Percentiles rank a stretch among this genome's conserved stretches.
These are phyloP conservation scores for Erannis defoliaria DNA, from an alignment of 2,888 invertebrate species.

Conservation along the genomic window DNA sequence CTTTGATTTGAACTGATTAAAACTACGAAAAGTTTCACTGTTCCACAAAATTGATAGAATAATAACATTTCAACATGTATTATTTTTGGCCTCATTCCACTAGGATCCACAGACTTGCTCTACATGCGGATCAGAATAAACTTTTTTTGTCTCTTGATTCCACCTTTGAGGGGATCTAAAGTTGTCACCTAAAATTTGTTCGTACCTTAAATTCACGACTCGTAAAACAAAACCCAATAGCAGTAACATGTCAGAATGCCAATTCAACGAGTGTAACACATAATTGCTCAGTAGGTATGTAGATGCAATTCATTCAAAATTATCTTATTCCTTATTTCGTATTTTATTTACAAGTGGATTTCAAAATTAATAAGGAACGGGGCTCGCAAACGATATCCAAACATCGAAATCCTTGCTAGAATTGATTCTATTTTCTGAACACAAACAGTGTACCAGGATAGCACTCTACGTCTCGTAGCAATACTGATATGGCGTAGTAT, in stretches of 20 bases:
- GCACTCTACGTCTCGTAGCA: not conserved
- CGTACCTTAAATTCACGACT: not conserved
- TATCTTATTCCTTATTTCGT: not conserved
- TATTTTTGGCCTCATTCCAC: too few relatives aligned
- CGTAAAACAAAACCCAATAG: not conserved
- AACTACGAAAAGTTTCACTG: too few relatives aligned
- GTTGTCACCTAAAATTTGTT: not conserved
- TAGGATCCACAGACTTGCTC: too few relatives aligned
- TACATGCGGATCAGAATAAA: too few relatives aligned
- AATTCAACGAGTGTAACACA: conserved; percentile 3
- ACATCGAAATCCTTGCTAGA: conserved; percentile 16
- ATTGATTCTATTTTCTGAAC: not conserved
- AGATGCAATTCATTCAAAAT: conserved; percentile 7
- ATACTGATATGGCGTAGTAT: conserved; percentile 21
- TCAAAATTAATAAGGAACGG: not conserved
- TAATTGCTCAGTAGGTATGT: not conserved
- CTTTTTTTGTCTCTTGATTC: too few relatives aligned
- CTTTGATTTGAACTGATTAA: too few relatives aligned
- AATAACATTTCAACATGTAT: too few relatives aligned
- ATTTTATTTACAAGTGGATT: conserved; percentile 9
- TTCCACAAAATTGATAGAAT: too few relatives aligned
- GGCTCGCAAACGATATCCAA: conserved; percentile 33
- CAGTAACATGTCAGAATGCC: not conserved
- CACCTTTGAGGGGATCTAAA: too few relatives aligned
- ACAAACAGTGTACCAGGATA: not conserved